Conservation (phyloP, 2,888 invertebrate genomes). For the Ophraella communa region DNA sequence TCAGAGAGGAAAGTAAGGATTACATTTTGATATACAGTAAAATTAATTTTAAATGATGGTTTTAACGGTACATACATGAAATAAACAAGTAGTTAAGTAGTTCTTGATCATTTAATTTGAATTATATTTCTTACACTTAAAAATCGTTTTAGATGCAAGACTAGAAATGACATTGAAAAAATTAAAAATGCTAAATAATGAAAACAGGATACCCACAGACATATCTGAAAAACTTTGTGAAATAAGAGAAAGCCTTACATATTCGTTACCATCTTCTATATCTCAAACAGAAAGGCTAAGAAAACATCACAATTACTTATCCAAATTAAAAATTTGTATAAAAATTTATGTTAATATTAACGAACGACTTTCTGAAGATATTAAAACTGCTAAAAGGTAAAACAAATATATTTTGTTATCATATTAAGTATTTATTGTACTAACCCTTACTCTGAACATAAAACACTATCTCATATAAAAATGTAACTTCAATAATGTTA, state of each 20-base stretch:
- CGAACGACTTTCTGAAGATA: slow-evolving; percentile 46
- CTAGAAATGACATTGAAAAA: slow-evolving; percentile 41
- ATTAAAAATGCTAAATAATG: slow-evolving; percentile 39
- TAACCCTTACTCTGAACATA: too few species aligned
- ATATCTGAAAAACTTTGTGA: slow-evolving; percentile 35
- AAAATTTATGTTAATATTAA: slow-evolving; percentile 48
- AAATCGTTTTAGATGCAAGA: slow-evolving; percentile 42
- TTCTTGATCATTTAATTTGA: too few species aligned
- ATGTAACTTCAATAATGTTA: too few species aligned
- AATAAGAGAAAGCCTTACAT: slow-evolving; percentile 29
- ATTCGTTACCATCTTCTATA: slow-evolving; percentile 23
- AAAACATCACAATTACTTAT: slow-evolving; percentile 46
- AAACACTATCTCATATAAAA: too few species aligned
- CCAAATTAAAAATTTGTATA: slow-evolving; percentile 49
- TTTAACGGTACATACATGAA: not conserved
- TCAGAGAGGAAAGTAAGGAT: slow-evolving; percentile 45
- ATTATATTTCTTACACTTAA: not conserved
- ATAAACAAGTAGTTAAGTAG: not conserved
- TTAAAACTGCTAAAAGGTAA: slow-evolving; percentile 47
- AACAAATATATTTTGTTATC: slow-evolving; percentile 5
- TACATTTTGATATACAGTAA: too few species aligned
- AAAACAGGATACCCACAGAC: slow-evolving; percentile 31
- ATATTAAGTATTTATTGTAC: too few species aligned
- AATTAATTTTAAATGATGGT: too few species aligned
- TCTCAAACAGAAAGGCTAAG: slow-evolving; percentile 45